Conservation (phyloP, 2,797 vertebrate genomes). For the Onychomys torridus region DNA sequence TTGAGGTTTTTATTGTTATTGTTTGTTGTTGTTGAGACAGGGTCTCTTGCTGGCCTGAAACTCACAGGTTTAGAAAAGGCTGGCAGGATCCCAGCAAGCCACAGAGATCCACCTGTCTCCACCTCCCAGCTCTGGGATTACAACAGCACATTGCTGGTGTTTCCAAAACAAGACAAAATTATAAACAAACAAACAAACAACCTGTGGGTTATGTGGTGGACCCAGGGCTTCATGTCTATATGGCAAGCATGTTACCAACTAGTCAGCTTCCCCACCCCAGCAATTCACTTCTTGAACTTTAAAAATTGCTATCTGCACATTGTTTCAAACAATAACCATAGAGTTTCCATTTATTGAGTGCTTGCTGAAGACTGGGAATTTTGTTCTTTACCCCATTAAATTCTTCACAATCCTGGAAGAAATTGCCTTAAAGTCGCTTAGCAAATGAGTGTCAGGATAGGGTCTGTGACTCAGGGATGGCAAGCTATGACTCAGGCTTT, state of each 20-base stretch:
- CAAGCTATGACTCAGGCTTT: neutral
- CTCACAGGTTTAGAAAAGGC: neutral
- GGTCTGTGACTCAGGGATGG: neutral
- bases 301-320: neutral
- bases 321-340: neutral
- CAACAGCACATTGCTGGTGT: neutral
- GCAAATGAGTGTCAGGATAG: neutral
- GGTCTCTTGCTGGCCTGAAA: neutral
- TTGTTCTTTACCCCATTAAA: conserved; percentile 13
- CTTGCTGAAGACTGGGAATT: neutral
- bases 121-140: neutral
- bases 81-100: neutral
- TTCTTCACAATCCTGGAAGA: neutral
- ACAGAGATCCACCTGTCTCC: neutral
- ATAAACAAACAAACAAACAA: neutral
- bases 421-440: neutral
- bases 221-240: neutral
- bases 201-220: neutral
- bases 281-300: conserved; percentile 23
- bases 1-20: neutral
- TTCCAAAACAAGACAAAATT: neutral
- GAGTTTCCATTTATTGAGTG: conserved; percentile 4
- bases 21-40: neutral
- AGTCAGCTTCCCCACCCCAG: neutral
- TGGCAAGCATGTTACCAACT: neutral